phyloP scores from a whole-genome alignment of 2,797 vertebrate species.

The Anolis apletophallus region DNA sequence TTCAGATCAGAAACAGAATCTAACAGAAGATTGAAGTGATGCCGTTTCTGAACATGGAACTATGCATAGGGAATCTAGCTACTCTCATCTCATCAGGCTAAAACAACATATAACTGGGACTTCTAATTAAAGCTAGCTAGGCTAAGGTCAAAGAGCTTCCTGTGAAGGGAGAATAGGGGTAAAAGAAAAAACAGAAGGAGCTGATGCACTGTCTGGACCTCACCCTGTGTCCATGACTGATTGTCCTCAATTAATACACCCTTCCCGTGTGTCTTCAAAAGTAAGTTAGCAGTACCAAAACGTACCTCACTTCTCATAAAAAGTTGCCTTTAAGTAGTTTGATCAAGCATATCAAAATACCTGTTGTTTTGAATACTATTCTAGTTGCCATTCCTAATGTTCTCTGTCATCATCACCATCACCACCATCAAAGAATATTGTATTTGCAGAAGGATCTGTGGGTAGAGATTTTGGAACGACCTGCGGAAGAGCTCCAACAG shows the following conservation, averaged over 20 bases:
- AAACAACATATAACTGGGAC: background rate
- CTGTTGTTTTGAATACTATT: background rate
- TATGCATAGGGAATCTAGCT: background rate
- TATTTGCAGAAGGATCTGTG: no score
- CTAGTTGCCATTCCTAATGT: no score
- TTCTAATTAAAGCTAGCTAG: slow-evolving; percentile 12
- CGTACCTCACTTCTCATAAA: background rate
- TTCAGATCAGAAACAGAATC: background rate
- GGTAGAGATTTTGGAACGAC: no score
- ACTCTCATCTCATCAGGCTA: slow-evolving; percentile 2
- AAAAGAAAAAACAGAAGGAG: background rate
- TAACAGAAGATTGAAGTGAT: background rate
- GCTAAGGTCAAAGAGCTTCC: background rate
- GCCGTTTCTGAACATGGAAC: background rate
- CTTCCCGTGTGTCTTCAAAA: background rate
- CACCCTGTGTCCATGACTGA: background rate
- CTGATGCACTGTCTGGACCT: background rate
- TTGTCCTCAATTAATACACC: background rate
- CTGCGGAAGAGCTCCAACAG: no score
- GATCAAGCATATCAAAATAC: background rate
- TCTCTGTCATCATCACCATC: no score
- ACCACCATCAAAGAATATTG: no score
- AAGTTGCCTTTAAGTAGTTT: background rate
- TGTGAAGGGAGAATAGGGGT: background rate
- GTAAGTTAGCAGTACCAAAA: background rate